Percentiles rank a stretch among this genome's conserved stretches.
Conservation (phyloP, 2,113 vertebrate genomes). For the Mixornis gularis region DNA sequence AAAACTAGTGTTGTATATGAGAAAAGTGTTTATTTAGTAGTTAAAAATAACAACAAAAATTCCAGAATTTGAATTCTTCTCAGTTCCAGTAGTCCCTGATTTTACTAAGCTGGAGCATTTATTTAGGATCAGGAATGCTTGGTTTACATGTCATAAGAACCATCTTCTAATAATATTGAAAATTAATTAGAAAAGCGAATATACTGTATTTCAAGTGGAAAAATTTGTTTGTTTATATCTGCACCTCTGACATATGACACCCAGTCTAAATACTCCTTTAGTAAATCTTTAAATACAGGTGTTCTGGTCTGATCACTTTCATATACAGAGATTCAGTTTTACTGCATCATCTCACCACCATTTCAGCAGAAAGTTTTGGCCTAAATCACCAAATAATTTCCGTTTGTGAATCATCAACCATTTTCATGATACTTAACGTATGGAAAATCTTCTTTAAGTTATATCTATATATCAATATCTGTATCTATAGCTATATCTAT, state of each 20-base stretch:
- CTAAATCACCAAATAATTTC: neutral
- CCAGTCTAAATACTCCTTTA: neutral
- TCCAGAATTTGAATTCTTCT: neutral
- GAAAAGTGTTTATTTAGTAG: neutral
- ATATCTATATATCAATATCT: neutral
- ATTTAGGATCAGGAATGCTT: neutral
- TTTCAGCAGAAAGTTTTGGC: neutral
- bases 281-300: neutral
- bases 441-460: neutral
- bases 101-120: neutral
- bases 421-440: neutral
- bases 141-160: fast-evolving
- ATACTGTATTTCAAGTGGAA: neutral
- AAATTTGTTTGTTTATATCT: neutral
- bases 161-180: neutral
- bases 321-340: neutral
- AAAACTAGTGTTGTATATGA: neutral
- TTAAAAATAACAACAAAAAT: neutral
- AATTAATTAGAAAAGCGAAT: neutral
- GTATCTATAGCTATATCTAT: no score
- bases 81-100: neutral
- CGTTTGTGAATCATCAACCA: neutral
- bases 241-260: neutral
- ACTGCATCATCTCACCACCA: neutral
- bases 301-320: neutral